These are phyloP conservation scores for Tylochromis polylepis DNA, from an alignment of 2,113 vertebrate species.

Conservation along the genomic window DNA sequence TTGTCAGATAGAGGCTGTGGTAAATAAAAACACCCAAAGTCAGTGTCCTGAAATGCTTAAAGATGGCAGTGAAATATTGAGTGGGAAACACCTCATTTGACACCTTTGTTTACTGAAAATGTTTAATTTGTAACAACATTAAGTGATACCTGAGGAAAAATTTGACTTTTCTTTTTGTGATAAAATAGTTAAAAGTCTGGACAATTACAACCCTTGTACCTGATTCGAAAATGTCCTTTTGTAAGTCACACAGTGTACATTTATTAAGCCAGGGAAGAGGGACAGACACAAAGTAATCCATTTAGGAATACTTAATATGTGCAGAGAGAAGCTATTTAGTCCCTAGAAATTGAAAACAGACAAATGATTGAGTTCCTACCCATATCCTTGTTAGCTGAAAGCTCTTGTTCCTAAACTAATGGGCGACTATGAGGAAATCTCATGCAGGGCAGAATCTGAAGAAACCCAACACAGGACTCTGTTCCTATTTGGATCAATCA, in stretches of 20 bases:
- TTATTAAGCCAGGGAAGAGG: neutral
- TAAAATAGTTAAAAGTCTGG: neutral
- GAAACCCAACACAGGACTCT: neutral
- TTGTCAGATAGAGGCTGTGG: constrained; percentile 5
- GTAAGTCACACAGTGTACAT: neutral
- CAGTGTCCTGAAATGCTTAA: neutral
- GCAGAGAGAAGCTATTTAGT: constrained; percentile 5
- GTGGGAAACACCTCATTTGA: neutral
- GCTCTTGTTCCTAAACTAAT: constrained; percentile 4
- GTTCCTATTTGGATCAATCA: neutral
- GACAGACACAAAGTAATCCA: neutral
- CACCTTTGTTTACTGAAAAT: neutral
- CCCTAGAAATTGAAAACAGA: constrained; percentile 7
- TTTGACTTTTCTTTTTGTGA: neutral
- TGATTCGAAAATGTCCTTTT: neutral
- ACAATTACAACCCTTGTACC: neutral
- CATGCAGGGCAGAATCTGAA: neutral
- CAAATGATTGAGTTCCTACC: constrained; percentile 9
- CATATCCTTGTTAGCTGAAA: constrained; percentile 3
- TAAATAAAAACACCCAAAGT: constrained; percentile 4
- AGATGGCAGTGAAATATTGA: neutral
- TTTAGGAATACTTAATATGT: constrained; percentile 11
- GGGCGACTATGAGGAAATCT: neutral
- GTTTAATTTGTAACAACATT: neutral
- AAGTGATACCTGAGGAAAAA: neutral